phyloP scores from a whole-genome alignment of 2,113 vertebrate species.

The Arizona elegans region DNA sequence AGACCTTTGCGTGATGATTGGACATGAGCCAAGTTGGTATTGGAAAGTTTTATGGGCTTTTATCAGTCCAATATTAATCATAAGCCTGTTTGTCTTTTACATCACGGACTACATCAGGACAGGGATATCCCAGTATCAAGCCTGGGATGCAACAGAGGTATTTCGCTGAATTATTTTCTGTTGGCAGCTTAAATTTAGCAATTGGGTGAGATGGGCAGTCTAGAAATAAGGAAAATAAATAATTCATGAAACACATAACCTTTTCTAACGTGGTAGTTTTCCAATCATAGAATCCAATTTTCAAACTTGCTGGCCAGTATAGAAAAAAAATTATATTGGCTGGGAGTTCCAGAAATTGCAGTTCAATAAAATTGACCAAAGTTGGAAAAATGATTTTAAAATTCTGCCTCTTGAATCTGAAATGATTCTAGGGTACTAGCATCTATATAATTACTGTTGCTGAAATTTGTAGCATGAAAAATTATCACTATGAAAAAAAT shows the following conservation, averaged over 20 bases:
- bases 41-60: slow-evolving; percentile 85
- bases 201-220: neutral
- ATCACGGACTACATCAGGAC: slow-evolving; percentile 82
- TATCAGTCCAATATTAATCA: slow-evolving; percentile 81
- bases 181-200: neutral
- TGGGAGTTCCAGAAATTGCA: neutral
- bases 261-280: neutral
- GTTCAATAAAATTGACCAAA: neutral
- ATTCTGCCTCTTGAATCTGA: neutral
- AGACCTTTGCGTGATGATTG: slow-evolving; percentile 85
- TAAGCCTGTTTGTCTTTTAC: slow-evolving; percentile 84
- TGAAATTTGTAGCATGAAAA: neutral
- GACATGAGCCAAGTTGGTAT: slow-evolving; percentile 79
- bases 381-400: neutral
- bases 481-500: neutral
- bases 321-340: neutral
- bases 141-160: slow-evolving; percentile 87
- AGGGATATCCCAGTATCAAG: slow-evolving; percentile 84
- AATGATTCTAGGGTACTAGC: neutral
- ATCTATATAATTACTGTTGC: neutral
- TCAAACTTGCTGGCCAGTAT: neutral
- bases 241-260: neutral
- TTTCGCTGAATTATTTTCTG: neutral
- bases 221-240: neutral
- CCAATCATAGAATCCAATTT: neutral